Base-by-base conservation (phyloP, 2,888 invertebrate genomes). In the Adelognathus sp. region DNA sequence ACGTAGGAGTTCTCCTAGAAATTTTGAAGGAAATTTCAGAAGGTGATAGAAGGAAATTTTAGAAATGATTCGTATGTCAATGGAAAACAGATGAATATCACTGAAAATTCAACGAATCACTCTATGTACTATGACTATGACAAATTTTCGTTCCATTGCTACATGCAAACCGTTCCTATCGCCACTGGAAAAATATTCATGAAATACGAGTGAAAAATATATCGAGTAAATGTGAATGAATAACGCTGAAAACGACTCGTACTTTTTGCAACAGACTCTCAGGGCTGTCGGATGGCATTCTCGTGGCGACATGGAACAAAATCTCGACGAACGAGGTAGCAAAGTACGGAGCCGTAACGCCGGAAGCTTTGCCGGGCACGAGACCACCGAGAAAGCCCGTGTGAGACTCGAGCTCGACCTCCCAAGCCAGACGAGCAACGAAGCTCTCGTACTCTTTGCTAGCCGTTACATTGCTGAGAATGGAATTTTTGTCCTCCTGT, bases 221-320 rank as follows among this genome's bases (percentile, higher is more conserved):
- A 9, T 33, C 2, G 33, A 33, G 7, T 11, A 9, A 9, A 3
- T 33, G 6, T 33, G 6, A 33, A 33, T 6, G 14, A 1, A 2
- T 39, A n/a, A 14, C 1, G 4, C 21, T 1, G 5, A n/a, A 24
- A 24, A 50, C 46, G 27, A 14, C 0, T 33, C 64, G 80, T 88
- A 96, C 96, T 94, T 98, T 98, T 90, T 96, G 96, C 64, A 97
- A 93, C 85, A 98, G 95, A 75, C 96, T 96, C 91, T 98, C 98
- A 1, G 97, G 95, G 58, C 95, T 95, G 87, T 96, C 96, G 0
- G 97, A 96, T 6, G 98, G 98, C 97, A 99, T 98, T 85, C 98
- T 94, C 2, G 99, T 99, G 69, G 99, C 97, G 60, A 99, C 99
- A 92, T 99, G 99, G 92, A 98, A 99, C 83, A 99, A 95, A 69